Conservation (phyloP, 2,797 vertebrate genomes). For the Acanthurus lineatus region DNA sequence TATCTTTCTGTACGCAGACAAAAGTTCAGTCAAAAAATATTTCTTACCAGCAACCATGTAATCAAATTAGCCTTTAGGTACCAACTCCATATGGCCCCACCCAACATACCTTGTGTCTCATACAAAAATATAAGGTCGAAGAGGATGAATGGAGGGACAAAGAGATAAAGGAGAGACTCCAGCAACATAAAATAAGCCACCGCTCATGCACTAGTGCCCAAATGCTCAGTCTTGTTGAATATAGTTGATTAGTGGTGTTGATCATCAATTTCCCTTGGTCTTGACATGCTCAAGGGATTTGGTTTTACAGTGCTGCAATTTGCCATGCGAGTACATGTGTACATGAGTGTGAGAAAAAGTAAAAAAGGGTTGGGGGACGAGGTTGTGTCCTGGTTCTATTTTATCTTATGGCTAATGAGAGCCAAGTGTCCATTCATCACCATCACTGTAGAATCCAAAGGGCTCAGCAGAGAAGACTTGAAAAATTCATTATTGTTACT, state of each 20-base stretch:
- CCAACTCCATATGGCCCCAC: constrained; percentile 19
- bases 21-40: too few species aligned
- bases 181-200: not conserved
- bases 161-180: not conserved
- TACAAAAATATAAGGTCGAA: not conserved
- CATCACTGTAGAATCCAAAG: constrained; percentile 14
- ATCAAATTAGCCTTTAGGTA: constrained; percentile 34
- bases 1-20: too few species aligned
- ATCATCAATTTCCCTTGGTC: not conserved
- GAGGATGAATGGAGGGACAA: not conserved
- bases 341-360: constrained; percentile 3
- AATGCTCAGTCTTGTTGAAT: constrained; percentile 9
- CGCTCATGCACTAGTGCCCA: not conserved
- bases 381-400: constrained; percentile 10
- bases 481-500: constrained; percentile 20
- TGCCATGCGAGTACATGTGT: not conserved
- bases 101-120: constrained; percentile 5
- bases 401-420: constrained; percentile 42
- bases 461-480: constrained; percentile 22
- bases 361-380: too few species aligned
- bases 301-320: constrained; percentile 2
- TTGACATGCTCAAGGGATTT: constrained; percentile 2
- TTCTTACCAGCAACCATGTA: not conserved
- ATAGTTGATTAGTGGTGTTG: not conserved
- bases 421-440: constrained; percentile 49